Base-by-base conservation (phyloP, 1,140 invertebrate species). In the Cecropterus lyciades region DNA sequence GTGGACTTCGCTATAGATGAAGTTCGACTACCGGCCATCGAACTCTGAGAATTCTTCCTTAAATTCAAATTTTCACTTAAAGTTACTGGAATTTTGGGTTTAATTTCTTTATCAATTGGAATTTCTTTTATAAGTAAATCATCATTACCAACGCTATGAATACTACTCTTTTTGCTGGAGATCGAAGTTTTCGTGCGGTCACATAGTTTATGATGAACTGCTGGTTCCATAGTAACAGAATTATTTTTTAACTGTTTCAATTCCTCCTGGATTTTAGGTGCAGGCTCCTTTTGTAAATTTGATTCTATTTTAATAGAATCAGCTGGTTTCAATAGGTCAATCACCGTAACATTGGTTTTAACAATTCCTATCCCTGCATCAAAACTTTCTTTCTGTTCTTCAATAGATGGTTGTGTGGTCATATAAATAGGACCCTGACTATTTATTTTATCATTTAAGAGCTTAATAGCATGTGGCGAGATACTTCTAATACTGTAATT, bases 181-280 rank as follows among this genome's bases (percentile, higher is more conserved):
- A 85, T 81, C 11, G 87, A 82, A 52, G 80, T 87, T 73, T 89
- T 91, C 5, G 90, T 92, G 15, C 89, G 76, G 69, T 94, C 94
- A 81, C 94, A 95, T 30, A 94, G 80, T 46, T 93, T 90, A 73
- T 94, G 94, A 81, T 95, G 94, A 0, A 93, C 91, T 14, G 93
- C 60, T 53, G 93, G 93, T 77, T 94, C 94, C 49, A 94, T 91
- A 77, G 73, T 82, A 27, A 85, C 77, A 33, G 71, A 81, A 74
- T 73, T 77, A n/a, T 85, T 83, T 70, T 81, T 84, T 15, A 82
- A 69, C 43, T 81, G 72, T 27, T 84, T 86, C 16, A 82, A 64
- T 57, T 92, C 82, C 48, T 86, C 79, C 11, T 78, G 79, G 40
- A 84, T 65, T 71, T 81, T 81, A 42, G 72, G 56, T 52, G 77